phyloP scores from a whole-genome alignment of 2,113 vertebrate species.

The Megalops atlanticus region DNA sequence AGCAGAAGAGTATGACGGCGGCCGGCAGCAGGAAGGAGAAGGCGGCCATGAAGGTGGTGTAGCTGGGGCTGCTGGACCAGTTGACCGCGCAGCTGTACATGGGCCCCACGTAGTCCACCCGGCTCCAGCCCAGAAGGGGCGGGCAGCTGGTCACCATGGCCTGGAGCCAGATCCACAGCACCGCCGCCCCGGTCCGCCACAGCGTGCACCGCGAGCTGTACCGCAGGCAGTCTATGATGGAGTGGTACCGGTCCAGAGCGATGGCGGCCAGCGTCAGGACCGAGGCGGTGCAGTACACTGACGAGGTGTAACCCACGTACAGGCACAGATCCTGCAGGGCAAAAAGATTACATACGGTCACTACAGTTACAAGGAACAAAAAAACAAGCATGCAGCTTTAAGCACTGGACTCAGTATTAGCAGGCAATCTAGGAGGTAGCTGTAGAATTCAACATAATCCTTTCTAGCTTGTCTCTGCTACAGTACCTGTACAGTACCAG shows the following conservation, averaged over 20 bases:
- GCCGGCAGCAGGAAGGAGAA: constrained; percentile 72
- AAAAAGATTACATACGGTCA: not conserved
- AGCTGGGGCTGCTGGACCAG: constrained; percentile 72
- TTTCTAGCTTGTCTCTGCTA: too few relatives aligned
- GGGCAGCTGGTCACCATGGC: constrained; percentile 71
- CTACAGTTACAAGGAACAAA: not conserved
- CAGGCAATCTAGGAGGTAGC: too few relatives aligned
- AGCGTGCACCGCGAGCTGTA: constrained; percentile 73
- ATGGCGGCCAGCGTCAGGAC: constrained; percentile 76
- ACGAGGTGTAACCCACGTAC: constrained; percentile 78
- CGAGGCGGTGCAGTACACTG: constrained; percentile 78
- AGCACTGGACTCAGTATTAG: too few relatives aligned
- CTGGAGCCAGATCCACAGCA: constrained; percentile 80
- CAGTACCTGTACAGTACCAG: too few relatives aligned
- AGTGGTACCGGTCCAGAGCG: constrained; percentile 76
- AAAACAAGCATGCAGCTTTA: not conserved
- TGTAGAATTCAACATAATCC: too few relatives aligned
- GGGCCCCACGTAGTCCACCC: constrained; percentile 62
- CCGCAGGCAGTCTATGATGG: constrained; percentile 76
- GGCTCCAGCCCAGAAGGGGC: constrained; percentile 76
- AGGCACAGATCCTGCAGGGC: constrained; percentile 67
- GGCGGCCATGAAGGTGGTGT: constrained; percentile 62
- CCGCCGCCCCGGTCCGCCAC: constrained; percentile 62
- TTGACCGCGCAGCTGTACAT: constrained; percentile 72
- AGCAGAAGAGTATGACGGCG: constrained; percentile 75